Conservation (phyloP, 1,140 invertebrate species). For the Drepana arcuata region DNA sequence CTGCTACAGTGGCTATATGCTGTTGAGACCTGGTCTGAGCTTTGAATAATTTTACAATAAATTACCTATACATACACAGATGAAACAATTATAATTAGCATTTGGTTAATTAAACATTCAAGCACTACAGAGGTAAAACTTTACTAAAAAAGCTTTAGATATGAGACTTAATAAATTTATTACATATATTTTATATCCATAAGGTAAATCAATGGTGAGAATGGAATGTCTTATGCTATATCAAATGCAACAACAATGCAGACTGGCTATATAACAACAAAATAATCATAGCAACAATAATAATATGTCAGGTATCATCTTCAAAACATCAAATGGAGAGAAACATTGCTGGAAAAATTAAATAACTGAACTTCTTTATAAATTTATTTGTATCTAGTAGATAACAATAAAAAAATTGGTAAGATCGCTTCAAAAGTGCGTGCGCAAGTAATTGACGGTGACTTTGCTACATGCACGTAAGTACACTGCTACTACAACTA, state of each 20-base stretch:
- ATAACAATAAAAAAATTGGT: background rate
- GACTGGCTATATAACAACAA: conserved; percentile 8
- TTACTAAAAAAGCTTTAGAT: too few species aligned
- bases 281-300: conserved; percentile 9
- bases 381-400: conserved; percentile 1
- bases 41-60: too few species aligned
- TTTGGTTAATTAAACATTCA: too few species aligned
- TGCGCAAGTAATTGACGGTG: conserved; percentile 14
- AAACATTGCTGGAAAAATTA: background rate
- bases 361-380: too few species aligned
- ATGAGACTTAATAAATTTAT: too few species aligned
- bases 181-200: too few species aligned
- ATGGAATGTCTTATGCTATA: conserved; percentile 9
- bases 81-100: too few species aligned
- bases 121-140: too few species aligned
- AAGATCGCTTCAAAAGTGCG: background rate
- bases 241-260: conserved; percentile 7
- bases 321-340: conserved; percentile 12
- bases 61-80: too few species aligned
- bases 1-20: too few species aligned
- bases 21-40: too few species aligned
- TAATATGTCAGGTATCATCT: conserved; percentile 1
- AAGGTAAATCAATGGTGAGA: too few species aligned
- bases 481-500: conserved; percentile 12
- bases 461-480: conserved; percentile 12